phyloP scores from a whole-genome alignment of 2,888 invertebrate species.

The Dicyrtomina minuta region DNA sequence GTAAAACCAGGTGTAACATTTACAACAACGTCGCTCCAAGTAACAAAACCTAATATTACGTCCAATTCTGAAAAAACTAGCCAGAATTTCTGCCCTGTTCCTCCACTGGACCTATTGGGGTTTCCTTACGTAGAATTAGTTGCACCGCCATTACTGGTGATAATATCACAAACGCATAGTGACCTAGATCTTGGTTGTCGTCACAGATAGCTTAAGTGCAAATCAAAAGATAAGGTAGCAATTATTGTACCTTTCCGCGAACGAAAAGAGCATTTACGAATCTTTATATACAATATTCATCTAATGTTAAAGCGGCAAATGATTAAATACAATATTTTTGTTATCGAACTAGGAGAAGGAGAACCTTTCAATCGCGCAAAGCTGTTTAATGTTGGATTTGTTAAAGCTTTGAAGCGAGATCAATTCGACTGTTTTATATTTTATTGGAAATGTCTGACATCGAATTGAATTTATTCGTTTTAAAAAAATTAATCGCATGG shows the following conservation, averaged over 20 bases:
- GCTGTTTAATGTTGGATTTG: slow-evolving; percentile 94
- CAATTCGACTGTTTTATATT: slow-evolving; percentile 63
- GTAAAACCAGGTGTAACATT: background rate
- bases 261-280: slow-evolving; percentile 73
- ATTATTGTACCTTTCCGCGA: slow-evolving; percentile 82
- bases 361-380: slow-evolving; percentile 64
- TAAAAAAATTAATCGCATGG: slow-evolving; percentile 13
- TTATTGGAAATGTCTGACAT: slow-evolving; percentile 52
- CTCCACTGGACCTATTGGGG: slow-evolving; percentile 32
- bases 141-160: slow-evolving; percentile 46
- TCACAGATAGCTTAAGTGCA: slow-evolving; percentile 73
- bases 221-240: slow-evolving; percentile 80
- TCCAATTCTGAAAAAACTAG: background rate
- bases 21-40: background rate
- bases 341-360: slow-evolving; percentile 85
- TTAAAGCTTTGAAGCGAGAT: slow-evolving; percentile 74
- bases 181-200: slow-evolving; percentile 80
- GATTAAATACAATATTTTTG: slow-evolving; percentile 89
- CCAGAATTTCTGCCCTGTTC: slow-evolving; percentile 14
- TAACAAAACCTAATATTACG: background rate
- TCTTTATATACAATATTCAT: slow-evolving; percentile 93
- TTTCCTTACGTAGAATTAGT: slow-evolving; percentile 42
- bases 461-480: background rate
- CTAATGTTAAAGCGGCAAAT: slow-evolving; percentile 88
- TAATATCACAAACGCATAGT: slow-evolving; percentile 58